Percentiles rank a stretch among this genome's conserved stretches.
These are phyloP conservation scores for Bilobella aurantiaca DNA, from an alignment of 1,140 invertebrate species.

Conservation along the genomic window DNA sequence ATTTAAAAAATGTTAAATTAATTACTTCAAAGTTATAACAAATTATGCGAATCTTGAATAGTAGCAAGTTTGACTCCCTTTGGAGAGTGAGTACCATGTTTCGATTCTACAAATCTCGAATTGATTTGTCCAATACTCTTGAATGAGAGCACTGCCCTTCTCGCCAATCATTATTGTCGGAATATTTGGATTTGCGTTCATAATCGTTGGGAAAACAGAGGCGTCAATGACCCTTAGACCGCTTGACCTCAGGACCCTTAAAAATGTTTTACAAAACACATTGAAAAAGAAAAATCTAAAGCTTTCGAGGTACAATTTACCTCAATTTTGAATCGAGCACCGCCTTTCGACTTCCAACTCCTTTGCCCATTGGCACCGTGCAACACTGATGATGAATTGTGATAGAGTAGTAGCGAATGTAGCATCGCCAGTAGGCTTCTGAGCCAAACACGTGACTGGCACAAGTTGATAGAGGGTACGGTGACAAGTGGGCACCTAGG, in stretches of 20 bases:
- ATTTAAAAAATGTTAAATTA: no score
- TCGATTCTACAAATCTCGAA: background rate
- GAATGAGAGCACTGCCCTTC: conserved; percentile 22
- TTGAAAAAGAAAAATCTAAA: background rate
- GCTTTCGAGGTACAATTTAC: conserved; percentile 16
- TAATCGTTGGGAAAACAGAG: conserved; percentile 18
- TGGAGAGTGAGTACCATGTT: background rate
- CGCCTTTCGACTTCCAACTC: conserved; percentile 39
- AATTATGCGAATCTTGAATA: background rate
- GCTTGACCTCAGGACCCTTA: conserved; percentile 18
- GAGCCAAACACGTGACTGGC: conserved; percentile 51
- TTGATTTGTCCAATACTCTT: conserved; percentile 16
- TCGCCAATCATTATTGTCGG: conserved; percentile 21
- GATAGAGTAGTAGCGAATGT: conserved; percentile 52
- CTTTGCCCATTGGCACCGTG: conserved; percentile 70
- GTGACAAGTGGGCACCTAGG: conserved; percentile 49
- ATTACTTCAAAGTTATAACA: background rate
- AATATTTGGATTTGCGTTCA: conserved; percentile 22
- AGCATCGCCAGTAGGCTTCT: conserved; percentile 63
- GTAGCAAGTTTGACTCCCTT: background rate
- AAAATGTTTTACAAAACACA: background rate
- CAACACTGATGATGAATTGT: conserved; percentile 57
- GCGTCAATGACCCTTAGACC: conserved; percentile 25
- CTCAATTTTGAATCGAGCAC: conserved; percentile 40
- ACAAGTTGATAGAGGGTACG: conserved; percentile 54